A percentile compares a stretch with the other conserved stretches of the same genome.
phyloP scores from a whole-genome alignment of 2,888 invertebrate species.

The Nasonia oneida region DNA sequence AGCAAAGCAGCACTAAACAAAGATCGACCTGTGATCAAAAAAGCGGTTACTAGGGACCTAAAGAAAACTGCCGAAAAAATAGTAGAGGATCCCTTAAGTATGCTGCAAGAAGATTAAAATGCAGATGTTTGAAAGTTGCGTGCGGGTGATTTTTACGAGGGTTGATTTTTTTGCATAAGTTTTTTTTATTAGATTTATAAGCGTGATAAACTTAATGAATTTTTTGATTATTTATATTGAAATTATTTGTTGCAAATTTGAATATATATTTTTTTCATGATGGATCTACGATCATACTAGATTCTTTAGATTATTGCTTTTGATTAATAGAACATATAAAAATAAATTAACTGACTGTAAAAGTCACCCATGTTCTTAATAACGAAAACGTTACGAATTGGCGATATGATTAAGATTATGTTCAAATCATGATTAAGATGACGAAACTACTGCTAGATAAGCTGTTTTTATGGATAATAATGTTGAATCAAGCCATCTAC shows the following conservation, averaged over 20 bases:
- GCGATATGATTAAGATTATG: constrained; percentile 11
- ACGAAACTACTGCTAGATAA: neutral
- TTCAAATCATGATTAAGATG: neutral
- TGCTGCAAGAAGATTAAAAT: constrained; percentile 71
- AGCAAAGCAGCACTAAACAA: constrained; percentile 25
- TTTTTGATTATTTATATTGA: neutral
- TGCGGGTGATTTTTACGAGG: constrained; percentile 31
- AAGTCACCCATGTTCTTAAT: neutral
- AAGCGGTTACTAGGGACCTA: constrained; percentile 72
- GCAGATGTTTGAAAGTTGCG: neutral
- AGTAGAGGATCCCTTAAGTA: constrained; percentile 75
- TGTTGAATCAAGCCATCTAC: neutral
- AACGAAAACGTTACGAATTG: neutral
- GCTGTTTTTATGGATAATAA: constrained; percentile 6
- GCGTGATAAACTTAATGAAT: too few species aligned
- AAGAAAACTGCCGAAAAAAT: constrained; percentile 76
- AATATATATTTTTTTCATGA: neutral
- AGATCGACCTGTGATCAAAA: constrained; percentile 66
- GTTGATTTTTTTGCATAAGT: neutral
- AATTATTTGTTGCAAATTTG: neutral
- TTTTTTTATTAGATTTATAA: too few species aligned
- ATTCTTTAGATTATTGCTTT: neutral
- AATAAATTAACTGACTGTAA: neutral
- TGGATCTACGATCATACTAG: neutral
- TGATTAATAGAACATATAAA: neutral